Evolutionary conservation across 2,113 vertebrate genomes (phyloP), one percentile per base, ranked within the genome.

Genomic region (Syngnathus typhle): DNA sequence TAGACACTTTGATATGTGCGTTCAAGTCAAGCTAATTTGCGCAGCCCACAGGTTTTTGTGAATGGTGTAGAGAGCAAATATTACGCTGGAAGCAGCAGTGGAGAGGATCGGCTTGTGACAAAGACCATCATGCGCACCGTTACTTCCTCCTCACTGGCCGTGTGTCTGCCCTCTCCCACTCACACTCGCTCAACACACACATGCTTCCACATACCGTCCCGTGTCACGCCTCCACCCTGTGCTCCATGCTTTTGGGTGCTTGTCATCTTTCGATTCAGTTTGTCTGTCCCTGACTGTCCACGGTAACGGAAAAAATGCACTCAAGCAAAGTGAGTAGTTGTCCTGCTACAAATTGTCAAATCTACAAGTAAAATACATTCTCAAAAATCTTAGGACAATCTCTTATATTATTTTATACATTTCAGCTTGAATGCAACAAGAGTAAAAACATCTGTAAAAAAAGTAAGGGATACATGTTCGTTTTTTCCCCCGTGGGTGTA

Each of bases 71-170:
- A 16, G 21, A 27, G 5, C 13, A 15, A 56, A 56, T 32, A 36
- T 23, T 21, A 27, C 52, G 23, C 23, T 55, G 55, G 27, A 15
- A 18, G 55, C 55, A 18, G 32, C 27, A 58, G 55, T 36, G 1
- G 55, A 58, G 27, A 36, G 55, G 27, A 36, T 18, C 15, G 3
- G 27, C 55, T 61, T 61, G 38, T 61, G 10, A 12, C 72, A 77
- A 51, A 75, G 70, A 77, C 72, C 51, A 82, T 80, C 74, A 78
- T 70, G 56, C 80, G 75, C 79, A 88, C 83, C 81, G 83, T 83
- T 76, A 81, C 80, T 59, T 74, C 68, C 71, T 68, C 44, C 44
- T 64, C 75, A 36, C 54, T 67, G 44, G 60, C 61, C 38, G 15
- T 61, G 60, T 62, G 9, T 54, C 56, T 68, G 60, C 70, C 67